Conservation (phyloP, 2,797 vertebrate genomes). For the Sarcophilus harrisii region DNA sequence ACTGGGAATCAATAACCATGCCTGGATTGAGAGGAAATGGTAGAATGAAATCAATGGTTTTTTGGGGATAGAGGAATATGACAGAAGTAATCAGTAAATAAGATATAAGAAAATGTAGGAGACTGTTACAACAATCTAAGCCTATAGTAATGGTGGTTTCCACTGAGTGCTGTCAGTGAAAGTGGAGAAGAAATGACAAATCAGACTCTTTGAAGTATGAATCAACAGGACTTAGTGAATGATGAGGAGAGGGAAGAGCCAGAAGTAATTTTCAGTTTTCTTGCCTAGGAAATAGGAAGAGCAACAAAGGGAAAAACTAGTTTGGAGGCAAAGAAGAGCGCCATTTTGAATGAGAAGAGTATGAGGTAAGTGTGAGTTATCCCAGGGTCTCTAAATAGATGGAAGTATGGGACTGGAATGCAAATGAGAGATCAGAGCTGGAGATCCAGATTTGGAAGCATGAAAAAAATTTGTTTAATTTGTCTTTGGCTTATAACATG, state of each 20-base stretch:
- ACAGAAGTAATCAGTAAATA: not conserved
- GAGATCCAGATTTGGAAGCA: not conserved
- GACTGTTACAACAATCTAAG: not conserved
- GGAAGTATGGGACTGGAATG: not conserved
- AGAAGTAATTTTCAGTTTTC: not conserved
- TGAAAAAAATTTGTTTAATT: not conserved
- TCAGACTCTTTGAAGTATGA: not conserved
- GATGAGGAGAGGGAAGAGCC: not conserved
- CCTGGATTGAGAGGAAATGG: not conserved
- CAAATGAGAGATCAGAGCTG: not conserved
- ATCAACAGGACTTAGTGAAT: not conserved
- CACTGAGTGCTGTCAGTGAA: not conserved
- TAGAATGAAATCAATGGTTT: not conserved
- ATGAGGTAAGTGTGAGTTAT: not conserved
- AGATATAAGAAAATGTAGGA: not conserved
- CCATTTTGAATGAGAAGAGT: not conserved
- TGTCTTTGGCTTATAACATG: not conserved
- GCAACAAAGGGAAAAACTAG: not conserved
- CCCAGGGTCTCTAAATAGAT: not conserved
- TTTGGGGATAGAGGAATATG: not conserved
- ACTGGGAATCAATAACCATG: not conserved
- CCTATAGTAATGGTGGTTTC: not conserved
- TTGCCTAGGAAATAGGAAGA: not conserved
- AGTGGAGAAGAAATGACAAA: not conserved
- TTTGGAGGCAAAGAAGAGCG: not conserved